Conservation (phyloP, 2,113 vertebrate species). For the Corvus hawaiiensis region DNA sequence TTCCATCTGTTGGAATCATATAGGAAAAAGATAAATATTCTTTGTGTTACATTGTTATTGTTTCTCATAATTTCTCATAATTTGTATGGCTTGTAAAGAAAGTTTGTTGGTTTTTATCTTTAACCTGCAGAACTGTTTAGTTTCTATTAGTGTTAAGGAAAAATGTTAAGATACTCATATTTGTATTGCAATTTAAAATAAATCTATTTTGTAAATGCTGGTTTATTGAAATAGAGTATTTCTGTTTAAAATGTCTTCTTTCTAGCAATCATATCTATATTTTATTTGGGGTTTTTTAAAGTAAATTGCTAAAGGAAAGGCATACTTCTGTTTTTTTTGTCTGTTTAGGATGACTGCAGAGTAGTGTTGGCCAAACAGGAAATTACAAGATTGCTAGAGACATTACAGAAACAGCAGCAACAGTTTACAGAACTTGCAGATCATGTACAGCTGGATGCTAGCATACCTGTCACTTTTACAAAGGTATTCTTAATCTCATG, state of each 20-base stretch:
- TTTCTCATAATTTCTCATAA: background rate
- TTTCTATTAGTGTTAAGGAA: background rate
- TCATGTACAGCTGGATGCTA: constrained; percentile 92
- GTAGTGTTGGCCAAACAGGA: constrained; percentile 95
- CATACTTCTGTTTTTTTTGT: background rate
- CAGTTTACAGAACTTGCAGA: constrained; percentile 97
- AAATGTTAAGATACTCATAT: background rate
- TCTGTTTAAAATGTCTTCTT: background rate
- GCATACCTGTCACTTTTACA: constrained; percentile 97
- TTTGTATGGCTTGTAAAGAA: background rate
- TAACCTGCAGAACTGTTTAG: background rate
- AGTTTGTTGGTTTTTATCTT: background rate
- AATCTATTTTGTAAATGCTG: background rate
- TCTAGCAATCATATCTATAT: background rate
- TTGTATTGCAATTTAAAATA: background rate
- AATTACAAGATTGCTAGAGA: constrained; percentile 91
- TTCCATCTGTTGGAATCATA: background rate
- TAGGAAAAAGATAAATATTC: background rate
- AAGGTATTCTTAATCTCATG: constrained; percentile 76
- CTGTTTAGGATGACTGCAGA: constrained; percentile 90
- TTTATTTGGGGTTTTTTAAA: background rate
- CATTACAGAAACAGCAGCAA: constrained; percentile 95
- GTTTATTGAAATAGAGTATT: background rate
- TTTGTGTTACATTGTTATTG: background rate
- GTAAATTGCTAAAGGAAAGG: background rate